Evolutionary conservation across 2,797 vertebrate genomes (phyloP).

Genomic region (Parauchenoglanis ngamensis): DNA sequence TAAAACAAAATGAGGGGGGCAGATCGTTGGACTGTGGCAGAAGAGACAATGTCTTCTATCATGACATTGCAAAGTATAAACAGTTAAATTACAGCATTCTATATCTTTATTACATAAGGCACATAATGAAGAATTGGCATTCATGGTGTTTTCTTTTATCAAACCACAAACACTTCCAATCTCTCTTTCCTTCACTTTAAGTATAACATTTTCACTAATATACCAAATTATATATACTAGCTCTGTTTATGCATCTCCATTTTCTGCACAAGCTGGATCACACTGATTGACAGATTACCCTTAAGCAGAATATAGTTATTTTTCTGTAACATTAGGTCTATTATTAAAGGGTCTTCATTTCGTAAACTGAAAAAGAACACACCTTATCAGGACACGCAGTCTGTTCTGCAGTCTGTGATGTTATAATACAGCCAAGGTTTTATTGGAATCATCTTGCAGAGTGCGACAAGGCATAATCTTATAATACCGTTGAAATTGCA

Average conservation of each 20-base stretch:
- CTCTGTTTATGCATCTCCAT: background rate
- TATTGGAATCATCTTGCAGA: background rate
- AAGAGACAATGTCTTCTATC: background rate
- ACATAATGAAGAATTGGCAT: no score
- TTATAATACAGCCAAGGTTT: background rate
- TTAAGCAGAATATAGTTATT: background rate
- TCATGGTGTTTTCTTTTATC: no score
- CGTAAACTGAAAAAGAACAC: background rate
- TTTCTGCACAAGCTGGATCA: background rate
- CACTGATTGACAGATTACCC: background rate
- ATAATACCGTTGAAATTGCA: background rate
- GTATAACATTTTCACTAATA: no score
- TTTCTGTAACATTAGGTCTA: background rate
- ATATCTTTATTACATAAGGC: no score
- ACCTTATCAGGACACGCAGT: background rate
- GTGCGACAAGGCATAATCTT: background rate
- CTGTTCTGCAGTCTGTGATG: background rate
- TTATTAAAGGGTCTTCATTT: background rate
- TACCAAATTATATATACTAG: no score
- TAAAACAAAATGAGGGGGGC: no score
- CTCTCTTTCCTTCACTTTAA: no score
- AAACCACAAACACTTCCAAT: no score
- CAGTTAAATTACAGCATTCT: background rate
- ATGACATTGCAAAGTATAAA: background rate
- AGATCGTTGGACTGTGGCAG: background rate